A percentile compares a stretch with the other conserved stretches of the same genome.
These are phyloP conservation scores for Isaurus tuberculatus DNA, from an alignment of 92 coral and sea anemone species.

Conservation along the genomic window DNA sequence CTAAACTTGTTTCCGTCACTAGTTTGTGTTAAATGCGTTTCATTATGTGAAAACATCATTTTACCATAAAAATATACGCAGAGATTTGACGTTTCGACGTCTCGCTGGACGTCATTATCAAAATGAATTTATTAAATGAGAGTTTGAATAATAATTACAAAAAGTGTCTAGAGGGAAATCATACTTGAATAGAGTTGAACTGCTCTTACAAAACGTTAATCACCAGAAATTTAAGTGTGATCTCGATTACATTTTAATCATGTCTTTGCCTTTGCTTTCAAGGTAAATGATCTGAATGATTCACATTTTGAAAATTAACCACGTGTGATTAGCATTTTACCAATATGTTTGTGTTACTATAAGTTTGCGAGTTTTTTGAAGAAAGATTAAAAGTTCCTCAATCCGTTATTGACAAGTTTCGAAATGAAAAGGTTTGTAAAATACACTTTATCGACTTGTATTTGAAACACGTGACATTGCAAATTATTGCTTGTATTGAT, in stretches of 20 bases:
- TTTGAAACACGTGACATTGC: slow-evolving; percentile 6
- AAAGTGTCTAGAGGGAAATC: not conserved
- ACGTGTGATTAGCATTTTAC: slow-evolving; percentile 1
- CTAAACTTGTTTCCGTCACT: slow-evolving; percentile 18
- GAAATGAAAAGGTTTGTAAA: not conserved
- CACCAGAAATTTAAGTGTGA: slow-evolving; percentile 23
- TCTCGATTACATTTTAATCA: not conserved
- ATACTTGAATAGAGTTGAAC: slow-evolving; percentile 22
- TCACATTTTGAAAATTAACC: not conserved
- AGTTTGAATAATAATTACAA: slow-evolving; percentile 6
- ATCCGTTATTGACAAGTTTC: slow-evolving; percentile 4
- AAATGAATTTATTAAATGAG: slow-evolving; percentile 11
- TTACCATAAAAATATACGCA: slow-evolving; percentile 1
- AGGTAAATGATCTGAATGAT: not conserved
- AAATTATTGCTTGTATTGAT: slow-evolving; percentile 17
- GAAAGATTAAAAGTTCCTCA: not conserved
- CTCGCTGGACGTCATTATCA: no score
- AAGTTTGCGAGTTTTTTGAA: not conserved
- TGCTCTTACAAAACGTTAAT: slow-evolving; percentile 23
- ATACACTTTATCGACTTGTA: not conserved
- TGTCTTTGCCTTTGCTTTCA: not conserved
- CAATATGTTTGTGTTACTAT: not conserved
- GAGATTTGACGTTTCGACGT: no score
- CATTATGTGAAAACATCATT: not conserved
- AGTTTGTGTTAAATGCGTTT: slow-evolving; percentile 8